A percentile compares a stretch with the other conserved stretches of the same genome.
Conservation (phyloP, 92 coral and sea anemone species). For the Chrysogorgia sp. region DNA sequence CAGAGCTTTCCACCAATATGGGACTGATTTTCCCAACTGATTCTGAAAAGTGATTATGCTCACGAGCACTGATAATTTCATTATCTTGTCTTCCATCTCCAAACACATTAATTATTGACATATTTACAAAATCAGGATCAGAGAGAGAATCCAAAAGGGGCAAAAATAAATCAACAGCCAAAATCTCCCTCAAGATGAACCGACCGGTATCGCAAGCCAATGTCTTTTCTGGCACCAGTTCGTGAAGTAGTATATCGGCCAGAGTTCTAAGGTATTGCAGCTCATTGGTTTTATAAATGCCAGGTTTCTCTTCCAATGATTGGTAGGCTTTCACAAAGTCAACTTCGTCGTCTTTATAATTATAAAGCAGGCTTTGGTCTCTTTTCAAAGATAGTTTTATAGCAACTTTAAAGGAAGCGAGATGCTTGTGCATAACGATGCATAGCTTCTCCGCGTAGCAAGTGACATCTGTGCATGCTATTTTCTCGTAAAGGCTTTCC, state of each 20-base stretch:
- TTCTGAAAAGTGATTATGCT: not conserved
- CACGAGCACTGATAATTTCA: not conserved
- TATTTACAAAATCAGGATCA: constrained; percentile 82
- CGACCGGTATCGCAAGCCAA: constrained; percentile 82
- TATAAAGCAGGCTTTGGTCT: constrained; percentile 60
- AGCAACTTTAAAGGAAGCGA: constrained; percentile 72
- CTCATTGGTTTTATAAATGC: constrained; percentile 58
- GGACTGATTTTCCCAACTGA: not conserved
- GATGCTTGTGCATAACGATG: constrained; percentile 74
- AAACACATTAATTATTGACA: constrained; percentile 74
- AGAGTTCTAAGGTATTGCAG: constrained; percentile 80
- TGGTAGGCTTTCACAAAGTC: constrained; percentile 66
- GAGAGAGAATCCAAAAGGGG: constrained; percentile 65
- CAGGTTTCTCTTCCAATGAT: constrained; percentile 65
- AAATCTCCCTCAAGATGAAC: constrained; percentile 86
- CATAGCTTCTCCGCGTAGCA: constrained; percentile 74
- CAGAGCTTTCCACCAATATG: not conserved
- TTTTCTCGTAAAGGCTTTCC: constrained; percentile 69
- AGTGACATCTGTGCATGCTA: constrained; percentile 68
- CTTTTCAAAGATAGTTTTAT: constrained; percentile 56
- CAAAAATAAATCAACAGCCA: constrained; percentile 70
- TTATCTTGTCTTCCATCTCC: constrained; percentile 4
- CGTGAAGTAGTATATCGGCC: constrained; percentile 71
- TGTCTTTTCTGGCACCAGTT: constrained; percentile 63
- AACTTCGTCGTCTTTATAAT: not conserved